Conservation (phyloP, 1,140 invertebrate genomes). For the Drosophila hydei region DNA sequence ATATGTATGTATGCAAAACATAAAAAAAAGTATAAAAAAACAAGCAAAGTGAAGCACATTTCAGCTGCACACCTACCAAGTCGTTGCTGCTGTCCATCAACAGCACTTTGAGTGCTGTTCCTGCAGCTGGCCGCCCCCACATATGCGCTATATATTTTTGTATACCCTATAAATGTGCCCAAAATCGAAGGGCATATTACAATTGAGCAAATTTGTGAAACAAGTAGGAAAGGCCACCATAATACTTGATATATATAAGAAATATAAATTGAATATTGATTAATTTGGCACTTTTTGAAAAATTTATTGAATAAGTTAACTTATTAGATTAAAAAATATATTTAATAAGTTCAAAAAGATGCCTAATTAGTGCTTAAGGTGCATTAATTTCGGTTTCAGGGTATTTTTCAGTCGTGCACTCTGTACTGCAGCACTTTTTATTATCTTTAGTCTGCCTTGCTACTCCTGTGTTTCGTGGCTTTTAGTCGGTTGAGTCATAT, state of each 20-base stretch:
- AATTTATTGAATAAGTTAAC: no score
- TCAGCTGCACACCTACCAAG: slow-evolving; percentile 19
- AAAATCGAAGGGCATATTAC: not conserved
- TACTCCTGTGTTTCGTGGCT: slow-evolving; percentile 12
- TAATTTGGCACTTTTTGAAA: no score
- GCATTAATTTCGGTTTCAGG: not conserved
- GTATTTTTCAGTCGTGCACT: not conserved
- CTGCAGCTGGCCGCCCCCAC: slow-evolving; percentile 36
- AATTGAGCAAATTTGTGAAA: no score
- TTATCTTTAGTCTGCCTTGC: slow-evolving; percentile 17
- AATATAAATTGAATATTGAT: no score
- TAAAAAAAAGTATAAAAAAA: slow-evolving; percentile 3
- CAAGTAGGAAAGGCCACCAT: no score
- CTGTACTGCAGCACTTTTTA: not conserved
- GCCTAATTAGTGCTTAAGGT: no score
- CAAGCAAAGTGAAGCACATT: slow-evolving; percentile 12
- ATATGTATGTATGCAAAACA: slow-evolving; percentile 55
- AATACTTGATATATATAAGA: no score
- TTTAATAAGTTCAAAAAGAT: no score
- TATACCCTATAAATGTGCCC: not conserved
- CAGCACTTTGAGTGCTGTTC: slow-evolving; percentile 27
- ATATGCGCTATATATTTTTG: slow-evolving; percentile 11
- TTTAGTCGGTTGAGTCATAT: slow-evolving; percentile 56
- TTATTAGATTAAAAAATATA: no score
- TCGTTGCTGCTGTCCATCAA: slow-evolving; percentile 23